Conservation (phyloP, 1,140 invertebrate genomes). For the Leptinotarsa undecemlineata region DNA sequence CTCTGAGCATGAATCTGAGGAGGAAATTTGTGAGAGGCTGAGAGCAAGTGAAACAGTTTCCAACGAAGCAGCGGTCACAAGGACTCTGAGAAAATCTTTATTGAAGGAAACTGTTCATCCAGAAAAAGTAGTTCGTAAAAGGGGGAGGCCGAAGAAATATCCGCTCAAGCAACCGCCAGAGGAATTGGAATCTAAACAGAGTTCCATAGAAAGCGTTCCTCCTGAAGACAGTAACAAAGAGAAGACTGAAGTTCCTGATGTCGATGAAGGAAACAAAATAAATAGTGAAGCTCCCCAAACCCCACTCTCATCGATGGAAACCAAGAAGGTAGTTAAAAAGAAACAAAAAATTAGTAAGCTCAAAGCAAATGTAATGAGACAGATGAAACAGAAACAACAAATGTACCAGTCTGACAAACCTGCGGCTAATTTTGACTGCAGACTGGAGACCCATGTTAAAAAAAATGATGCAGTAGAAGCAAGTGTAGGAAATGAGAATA, state of each 20-base stretch:
- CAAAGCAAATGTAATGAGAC: constrained; percentile 12
- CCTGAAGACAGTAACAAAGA: neutral
- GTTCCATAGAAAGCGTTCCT: neutral
- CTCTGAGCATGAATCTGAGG: neutral
- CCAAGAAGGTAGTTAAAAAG: neutral
- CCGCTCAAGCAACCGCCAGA: neutral
- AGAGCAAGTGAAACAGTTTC: neutral
- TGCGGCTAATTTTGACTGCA: no score
- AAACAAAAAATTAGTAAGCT: constrained; percentile 10
- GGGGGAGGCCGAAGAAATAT: neutral
- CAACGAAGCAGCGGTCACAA: neutral
- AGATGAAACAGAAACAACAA: constrained; percentile 11
- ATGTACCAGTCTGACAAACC: neutral
- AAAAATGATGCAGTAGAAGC: neutral
- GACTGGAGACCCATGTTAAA: neutral
- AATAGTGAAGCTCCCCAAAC: neutral
- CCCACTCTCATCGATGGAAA: neutral
- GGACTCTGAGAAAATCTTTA: neutral
- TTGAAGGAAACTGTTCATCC: neutral
- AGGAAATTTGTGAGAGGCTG: neutral
- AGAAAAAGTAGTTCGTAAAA: constrained; percentile 3
- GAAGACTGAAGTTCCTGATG: neutral
- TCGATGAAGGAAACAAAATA: neutral
- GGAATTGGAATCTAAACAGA: neutral
- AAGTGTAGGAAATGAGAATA: neutral